These are phyloP conservation scores for Drosophila infuscata DNA, from an alignment of 2,888 invertebrate genomes.

Conservation along the genomic window DNA sequence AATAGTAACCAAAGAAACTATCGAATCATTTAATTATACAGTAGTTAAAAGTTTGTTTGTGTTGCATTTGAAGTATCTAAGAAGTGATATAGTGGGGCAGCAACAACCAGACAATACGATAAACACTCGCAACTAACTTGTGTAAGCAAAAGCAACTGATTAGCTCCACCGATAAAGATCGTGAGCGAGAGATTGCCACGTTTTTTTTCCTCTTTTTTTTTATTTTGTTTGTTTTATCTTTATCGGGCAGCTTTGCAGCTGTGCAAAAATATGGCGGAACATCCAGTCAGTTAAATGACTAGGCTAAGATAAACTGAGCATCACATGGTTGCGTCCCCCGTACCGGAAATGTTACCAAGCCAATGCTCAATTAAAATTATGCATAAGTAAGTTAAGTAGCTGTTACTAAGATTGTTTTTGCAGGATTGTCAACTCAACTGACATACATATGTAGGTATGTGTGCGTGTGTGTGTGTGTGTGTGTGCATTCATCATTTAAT, in stretches of 20 bases:
- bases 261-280: constrained; percentile 21
- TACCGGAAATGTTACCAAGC: constrained; percentile 23
- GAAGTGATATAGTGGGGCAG: constrained; percentile 5
- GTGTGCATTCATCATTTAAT: constrained; percentile 59
- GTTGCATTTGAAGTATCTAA: constrained; percentile 3
- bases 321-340: constrained; percentile 36
- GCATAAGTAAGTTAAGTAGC: background rate
- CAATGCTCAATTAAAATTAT: constrained; percentile 6
- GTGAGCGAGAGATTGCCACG: constrained; percentile 17
- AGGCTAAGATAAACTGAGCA: constrained; percentile 17
- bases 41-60: constrained; percentile 1
- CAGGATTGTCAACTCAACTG: constrained; percentile 6
- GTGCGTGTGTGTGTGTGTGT: background rate
- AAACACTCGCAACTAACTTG: constrained; percentile 14
- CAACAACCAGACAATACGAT: constrained; percentile 18
- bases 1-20: constrained; percentile 4
- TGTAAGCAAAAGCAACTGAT: constrained; percentile 36
- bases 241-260: constrained; percentile 36
- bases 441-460: constrained; percentile 2
- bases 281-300: constrained; percentile 4
- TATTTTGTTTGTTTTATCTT: constrained; percentile 26
- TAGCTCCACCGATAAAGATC: constrained; percentile 25
- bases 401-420: constrained; percentile 6
- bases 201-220: background rate
- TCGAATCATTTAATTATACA: background rate